These are phyloP conservation scores for Chrysochloris asiatica DNA, from an alignment of 2,113 vertebrate genomes.

Conservation along the genomic window DNA sequence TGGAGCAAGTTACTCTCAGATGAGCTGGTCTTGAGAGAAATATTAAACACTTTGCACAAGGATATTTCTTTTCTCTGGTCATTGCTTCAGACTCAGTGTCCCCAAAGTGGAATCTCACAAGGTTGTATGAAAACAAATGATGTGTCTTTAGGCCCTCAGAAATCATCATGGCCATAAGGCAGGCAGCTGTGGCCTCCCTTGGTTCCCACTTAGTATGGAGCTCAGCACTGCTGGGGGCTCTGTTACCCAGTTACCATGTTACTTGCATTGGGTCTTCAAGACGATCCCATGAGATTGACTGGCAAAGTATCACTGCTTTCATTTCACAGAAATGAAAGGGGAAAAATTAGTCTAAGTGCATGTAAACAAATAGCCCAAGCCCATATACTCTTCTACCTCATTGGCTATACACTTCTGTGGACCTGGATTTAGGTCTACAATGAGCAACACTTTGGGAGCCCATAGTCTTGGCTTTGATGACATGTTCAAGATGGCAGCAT, in stretches of 20 bases:
- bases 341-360: not conserved
- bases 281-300: not conserved
- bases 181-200: not conserved
- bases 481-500: not conserved
- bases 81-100: not conserved
- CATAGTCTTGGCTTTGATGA: not conserved
- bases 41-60: fast-evolving
- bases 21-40: not conserved
- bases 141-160: not conserved
- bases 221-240: not conserved
- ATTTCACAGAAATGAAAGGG: not conserved
- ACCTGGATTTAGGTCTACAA: not conserved
- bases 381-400: not conserved
- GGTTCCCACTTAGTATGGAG: not conserved
- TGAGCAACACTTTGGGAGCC: not conserved
- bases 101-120: not conserved
- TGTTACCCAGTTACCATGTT: not conserved
- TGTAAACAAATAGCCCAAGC: not conserved
- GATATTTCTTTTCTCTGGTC: not conserved
- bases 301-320: not conserved
- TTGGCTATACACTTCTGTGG: not conserved
- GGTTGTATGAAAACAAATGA: not conserved
- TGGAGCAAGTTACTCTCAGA: not conserved
- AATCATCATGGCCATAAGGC: not conserved
- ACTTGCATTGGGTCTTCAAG: not conserved